Base-by-base conservation (phyloP, 2,113 vertebrate genomes). In the Ageneiosus marmoratus region DNA sequence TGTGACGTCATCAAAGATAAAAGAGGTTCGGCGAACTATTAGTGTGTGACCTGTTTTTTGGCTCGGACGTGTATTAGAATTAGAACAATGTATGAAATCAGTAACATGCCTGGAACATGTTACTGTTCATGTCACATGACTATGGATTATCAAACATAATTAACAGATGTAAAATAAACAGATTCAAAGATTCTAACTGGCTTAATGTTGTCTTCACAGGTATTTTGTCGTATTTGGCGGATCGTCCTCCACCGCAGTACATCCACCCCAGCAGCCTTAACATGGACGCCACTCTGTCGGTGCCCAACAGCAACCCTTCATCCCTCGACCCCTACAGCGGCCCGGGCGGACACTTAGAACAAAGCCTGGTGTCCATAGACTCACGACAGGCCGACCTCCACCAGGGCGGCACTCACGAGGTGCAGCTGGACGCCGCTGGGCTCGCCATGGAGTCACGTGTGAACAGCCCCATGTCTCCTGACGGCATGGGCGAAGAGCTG, bases 201-300 rank as follows among this genome's bases (percentile, higher is more conserved):
- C 5, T 32, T 37, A 27, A 69, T 75, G 0, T 63, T 11, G n/a
- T n/a, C n/a, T n/a, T n/a, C n/a, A n/a, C n/a, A 99, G 98, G 98
- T 87, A 98, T 99, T 89, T 90, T 99, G 84, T 99, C 98, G 50
- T 99, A 99, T 83, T 92, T 99, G 92, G 97, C 98, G 37, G 98
- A 99, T 91, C 95, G 98, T 88, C 98, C 98, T 62, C 97, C 98
- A 24, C 98, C 98, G 87, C 98, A 99, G 82, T 99, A 99, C 88
- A 97, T 99, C 89, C 98, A 99, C 85, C 97, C 97, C 79, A 97
- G 96, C 92, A 96, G 95, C 85, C 94, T 98, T 79, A 98, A 95
- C 86, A 96, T 98, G 73, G 98, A 99, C 46, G 95, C 94, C 60
- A 96, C 95, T 2, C 88, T 99, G 41, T 94, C 97, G 6, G 95